These are phyloP conservation scores for Drosophila sucinea DNA, from an alignment of 1,140 invertebrate species.

Conservation along the genomic window DNA sequence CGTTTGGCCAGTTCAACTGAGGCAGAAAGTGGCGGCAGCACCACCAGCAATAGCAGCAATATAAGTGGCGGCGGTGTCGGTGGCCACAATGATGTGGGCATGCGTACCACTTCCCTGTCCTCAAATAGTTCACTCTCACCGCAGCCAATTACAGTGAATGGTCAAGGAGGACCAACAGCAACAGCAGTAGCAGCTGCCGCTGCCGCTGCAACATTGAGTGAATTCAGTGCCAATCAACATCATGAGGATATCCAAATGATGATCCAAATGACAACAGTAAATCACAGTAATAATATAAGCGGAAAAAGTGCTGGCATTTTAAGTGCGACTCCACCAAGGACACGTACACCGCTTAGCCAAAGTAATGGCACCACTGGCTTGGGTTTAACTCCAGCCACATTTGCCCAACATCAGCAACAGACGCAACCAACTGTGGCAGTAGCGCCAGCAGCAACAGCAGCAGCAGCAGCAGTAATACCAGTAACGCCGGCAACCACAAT, in stretches of 20 bases:
- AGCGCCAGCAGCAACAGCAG: slow-evolving; percentile 7
- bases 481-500: neutral
- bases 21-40: slow-evolving; percentile 61
- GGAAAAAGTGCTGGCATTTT: slow-evolving; percentile 17
- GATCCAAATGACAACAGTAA: slow-evolving; percentile 74
- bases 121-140: slow-evolving; percentile 70
- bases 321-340: slow-evolving; percentile 37
- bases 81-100: slow-evolving; percentile 31
- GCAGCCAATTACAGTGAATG: slow-evolving; percentile 46
- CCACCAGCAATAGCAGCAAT: slow-evolving; percentile 62
- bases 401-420: slow-evolving; percentile 68
- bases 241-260: slow-evolving; percentile 52
- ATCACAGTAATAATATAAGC: slow-evolving; percentile 71
- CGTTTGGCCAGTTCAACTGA: slow-evolving; percentile 89
- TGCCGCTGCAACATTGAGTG: slow-evolving; percentile 33
- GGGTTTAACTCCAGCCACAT: slow-evolving; percentile 59
- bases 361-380: slow-evolving; percentile 52
- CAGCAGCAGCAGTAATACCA: neutral
- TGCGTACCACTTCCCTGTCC: slow-evolving; percentile 81
- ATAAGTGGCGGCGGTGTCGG: slow-evolving; percentile 55
- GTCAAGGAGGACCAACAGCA: slow-evolving; percentile 25
- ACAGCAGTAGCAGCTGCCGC: slow-evolving; percentile 30
- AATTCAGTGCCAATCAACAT: slow-evolving; percentile 65
- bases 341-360: slow-evolving; percentile 59
- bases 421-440: slow-evolving; percentile 59